Evolutionary conservation across 1,140 invertebrate genomes (phyloP), one percentile per base, ranked within the genome.

Genomic region (Calycopis cecrops): DNA sequence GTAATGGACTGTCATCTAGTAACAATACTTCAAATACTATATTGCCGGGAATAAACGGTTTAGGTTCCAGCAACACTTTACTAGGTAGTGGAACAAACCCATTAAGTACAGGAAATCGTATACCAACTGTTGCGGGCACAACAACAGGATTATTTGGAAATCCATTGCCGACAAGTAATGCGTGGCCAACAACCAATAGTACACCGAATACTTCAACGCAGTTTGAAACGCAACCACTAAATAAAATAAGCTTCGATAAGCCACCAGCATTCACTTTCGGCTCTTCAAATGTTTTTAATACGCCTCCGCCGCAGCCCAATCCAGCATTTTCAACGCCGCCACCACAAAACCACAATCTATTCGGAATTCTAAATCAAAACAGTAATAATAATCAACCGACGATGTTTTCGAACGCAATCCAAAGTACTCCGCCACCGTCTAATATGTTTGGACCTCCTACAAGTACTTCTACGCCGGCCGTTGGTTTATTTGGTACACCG

Each of bases 401-500:
- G 12, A 17, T 75, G 21, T 79, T 79, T 57, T 62, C 71, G 1
- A 65, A 35, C 12, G 51, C 63, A 9, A 9, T 58, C n/a, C 71
- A 62, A 57, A 71, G 34, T 38, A 57, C 57, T 44, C 14, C 64
- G 0, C 18, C 65, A 11, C 48, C 59, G 16, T 9, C 52, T n/a
- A 69, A 50, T 42, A 60, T 79, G 38, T 80, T 81, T 60, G 75
- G 75, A 9, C 51, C 35, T n/a, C 52, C 67, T 4, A 40, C 67
- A 0, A 69, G 12, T 42, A 73, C 64, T 35, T 48, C 63, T 11
- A 38, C 61, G 16, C 58, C 66, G 10, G 35, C 71, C 11, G 37
- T 69, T 44, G 67, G 67, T 9, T 63, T 80, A 59, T 81, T 79
- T 54, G 76, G 75, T 21, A 52, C 58, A 3, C 44, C 69, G 4